These are phyloP conservation scores for Cyclophora albipunctata DNA, from an alignment of 2,888 invertebrate genomes.

Conservation along the genomic window DNA sequence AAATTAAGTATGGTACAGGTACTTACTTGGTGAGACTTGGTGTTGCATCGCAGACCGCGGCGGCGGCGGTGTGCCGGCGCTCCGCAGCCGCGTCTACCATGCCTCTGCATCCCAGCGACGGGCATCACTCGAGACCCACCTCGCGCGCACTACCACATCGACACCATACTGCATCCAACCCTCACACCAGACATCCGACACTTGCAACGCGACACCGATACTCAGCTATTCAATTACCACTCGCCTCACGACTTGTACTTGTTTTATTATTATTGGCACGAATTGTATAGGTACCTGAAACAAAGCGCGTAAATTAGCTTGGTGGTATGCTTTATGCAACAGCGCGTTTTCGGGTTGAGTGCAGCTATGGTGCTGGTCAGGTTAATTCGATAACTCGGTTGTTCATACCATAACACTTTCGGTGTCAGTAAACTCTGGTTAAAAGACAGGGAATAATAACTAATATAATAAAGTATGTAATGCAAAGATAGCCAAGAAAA, in stretches of 20 bases:
- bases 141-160: constrained; percentile 35
- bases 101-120: constrained; percentile 71
- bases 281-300: too few relatives aligned
- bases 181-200: constrained; percentile 42
- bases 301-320: too few relatives aligned
- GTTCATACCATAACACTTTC: too few relatives aligned
- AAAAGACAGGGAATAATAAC: too few relatives aligned
- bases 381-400: too few relatives aligned
- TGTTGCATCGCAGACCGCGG: constrained; percentile 54
- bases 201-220: constrained; percentile 22
- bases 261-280: too few relatives aligned
- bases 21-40: constrained; percentile 68
- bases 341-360: too few relatives aligned
- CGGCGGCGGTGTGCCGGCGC: constrained; percentile 66
- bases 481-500: too few relatives aligned
- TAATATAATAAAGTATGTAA: too few relatives aligned
- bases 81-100: constrained; percentile 75
- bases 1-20: not conserved
- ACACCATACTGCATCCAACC: constrained; percentile 39
- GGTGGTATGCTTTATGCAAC: too few relatives aligned
- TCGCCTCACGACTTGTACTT: not conserved
- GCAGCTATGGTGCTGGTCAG: too few relatives aligned
- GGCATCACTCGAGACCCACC: constrained; percentile 60
- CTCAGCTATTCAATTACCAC: constrained; percentile 14
- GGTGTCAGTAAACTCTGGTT: too few relatives aligned